Conservation (phyloP, 23 tunicate genomes). For the Ascidia mentula region DNA sequence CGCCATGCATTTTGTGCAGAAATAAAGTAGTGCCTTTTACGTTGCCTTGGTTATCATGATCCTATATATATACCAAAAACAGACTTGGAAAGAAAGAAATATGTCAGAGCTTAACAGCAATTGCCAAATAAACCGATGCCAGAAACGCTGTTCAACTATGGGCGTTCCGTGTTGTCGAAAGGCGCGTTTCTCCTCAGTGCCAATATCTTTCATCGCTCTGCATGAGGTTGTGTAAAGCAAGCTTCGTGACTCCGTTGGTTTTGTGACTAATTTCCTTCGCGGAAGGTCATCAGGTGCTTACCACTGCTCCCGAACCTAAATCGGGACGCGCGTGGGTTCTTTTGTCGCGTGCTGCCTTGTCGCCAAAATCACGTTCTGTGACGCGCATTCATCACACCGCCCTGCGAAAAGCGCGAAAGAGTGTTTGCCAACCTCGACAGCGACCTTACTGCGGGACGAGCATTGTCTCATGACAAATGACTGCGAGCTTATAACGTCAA, state of each 20-base stretch:
- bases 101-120: no score
- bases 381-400: background rate
- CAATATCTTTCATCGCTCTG: background rate
- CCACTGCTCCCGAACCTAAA: background rate
- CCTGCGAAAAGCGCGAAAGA: background rate
- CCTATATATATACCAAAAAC: no score
- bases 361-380: background rate
- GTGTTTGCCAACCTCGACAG: background rate
- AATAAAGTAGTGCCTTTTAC: conserved; percentile 11
- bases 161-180: background rate
- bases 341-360: background rate
- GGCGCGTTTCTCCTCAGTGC: background rate
- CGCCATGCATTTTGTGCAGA: background rate
- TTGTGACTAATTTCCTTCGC: background rate
- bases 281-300: conserved; percentile 6
- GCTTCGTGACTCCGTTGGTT: conserved; percentile 2
- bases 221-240: conserved; percentile 1
- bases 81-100: no score
- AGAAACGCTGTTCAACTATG: no score
- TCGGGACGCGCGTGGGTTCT: background rate
- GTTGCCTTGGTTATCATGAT: no score
- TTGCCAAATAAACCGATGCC: no score
- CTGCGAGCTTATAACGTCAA: background rate
- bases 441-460: background rate
- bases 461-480: conserved; percentile 5